A percentile compares a stretch with the other conserved stretches of the same genome.
phyloP scores from a whole-genome alignment of 1,140 invertebrate genomes.

The Asobara japonica region DNA sequence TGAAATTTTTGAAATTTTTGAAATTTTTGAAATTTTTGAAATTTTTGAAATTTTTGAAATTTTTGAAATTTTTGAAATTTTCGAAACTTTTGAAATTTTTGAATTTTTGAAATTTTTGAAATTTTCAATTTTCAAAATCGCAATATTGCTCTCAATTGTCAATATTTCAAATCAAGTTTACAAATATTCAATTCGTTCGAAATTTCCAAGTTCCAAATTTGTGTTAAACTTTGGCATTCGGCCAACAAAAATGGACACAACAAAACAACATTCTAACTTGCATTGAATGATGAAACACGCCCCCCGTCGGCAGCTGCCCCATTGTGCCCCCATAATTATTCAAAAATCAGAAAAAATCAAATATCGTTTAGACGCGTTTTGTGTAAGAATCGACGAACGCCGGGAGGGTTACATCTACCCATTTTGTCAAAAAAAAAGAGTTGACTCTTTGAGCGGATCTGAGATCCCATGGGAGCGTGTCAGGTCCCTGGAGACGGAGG shows the following conservation, averaged over 20 bases:
- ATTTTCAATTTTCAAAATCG: too few relatives aligned
- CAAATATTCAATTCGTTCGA: slow-evolving; percentile 27
- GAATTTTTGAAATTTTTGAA: too few relatives aligned
- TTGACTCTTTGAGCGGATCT: slow-evolving; percentile 50
- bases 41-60: too few relatives aligned
- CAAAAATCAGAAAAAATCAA: background rate
- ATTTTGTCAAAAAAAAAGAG: background rate
- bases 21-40: too few relatives aligned
- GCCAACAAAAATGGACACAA: background rate
- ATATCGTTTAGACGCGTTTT: background rate
- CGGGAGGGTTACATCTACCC: background rate
- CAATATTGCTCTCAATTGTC: too few relatives aligned
- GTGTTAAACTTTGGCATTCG: background rate
- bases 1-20: too few relatives aligned
- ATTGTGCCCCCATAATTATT: background rate
- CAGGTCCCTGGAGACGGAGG: slow-evolving; percentile 41
- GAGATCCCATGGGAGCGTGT: slow-evolving; percentile 37
- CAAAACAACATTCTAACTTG: background rate
- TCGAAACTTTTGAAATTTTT: too few relatives aligned
- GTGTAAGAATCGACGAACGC: background rate
- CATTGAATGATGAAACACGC: background rate
- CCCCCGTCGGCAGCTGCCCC: background rate
- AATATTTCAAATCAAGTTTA: too few relatives aligned
- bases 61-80: too few relatives aligned
- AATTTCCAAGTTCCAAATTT: background rate